Evolutionary conservation across 2,888 invertebrate species (phyloP), one percentile per base, ranked within the genome.

Genomic region (Aquatica leii): DNA sequence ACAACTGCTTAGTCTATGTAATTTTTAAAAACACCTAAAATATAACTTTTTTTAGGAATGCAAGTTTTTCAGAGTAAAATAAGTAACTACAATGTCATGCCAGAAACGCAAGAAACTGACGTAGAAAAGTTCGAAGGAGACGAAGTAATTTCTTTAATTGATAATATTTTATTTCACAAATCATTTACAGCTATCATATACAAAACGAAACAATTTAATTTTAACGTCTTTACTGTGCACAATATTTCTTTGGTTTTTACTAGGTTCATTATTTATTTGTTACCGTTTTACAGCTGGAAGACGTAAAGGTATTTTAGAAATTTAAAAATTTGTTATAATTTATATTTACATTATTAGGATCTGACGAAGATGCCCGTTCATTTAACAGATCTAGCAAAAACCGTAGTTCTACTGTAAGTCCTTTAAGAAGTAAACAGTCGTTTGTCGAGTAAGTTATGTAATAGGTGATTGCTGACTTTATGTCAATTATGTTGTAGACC

Each of bases 161-260:
- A 56, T 24, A 31, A 6, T 51, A 6, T 46, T 17, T 24, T 46
- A 4, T 46, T 57, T 57, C 9, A 57, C 11, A 12, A 40, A 12
- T 14, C 9, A 12, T 12, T 40, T 5, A 9, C n/a, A n/a, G n/a
- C n/a, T n/a, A 20, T 3, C 37, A 21, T 51, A 57, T 20, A 51
- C 37, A 14, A 69, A 69, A 31, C 59, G 56, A 46, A 65, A 68
- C 3, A 71, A 72, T 58, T 58, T 73, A 37, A 70, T 74, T 14
- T 59, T 74, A 11, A 54, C 73, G 40, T 77, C 77, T 0, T 74
- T 80, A 57, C 61, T 81, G 40, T 68, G 76, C 3, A 76, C 77
- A 1, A 80, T 81, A 6, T 65, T 80, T 15, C 68, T 79, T n/a
- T 82, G 81, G 81, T 80, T 82, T 63, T 58, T 79, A 11, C 65